Conservation (phyloP, 2,888 invertebrate genomes). For the Bombylius discolor region DNA sequence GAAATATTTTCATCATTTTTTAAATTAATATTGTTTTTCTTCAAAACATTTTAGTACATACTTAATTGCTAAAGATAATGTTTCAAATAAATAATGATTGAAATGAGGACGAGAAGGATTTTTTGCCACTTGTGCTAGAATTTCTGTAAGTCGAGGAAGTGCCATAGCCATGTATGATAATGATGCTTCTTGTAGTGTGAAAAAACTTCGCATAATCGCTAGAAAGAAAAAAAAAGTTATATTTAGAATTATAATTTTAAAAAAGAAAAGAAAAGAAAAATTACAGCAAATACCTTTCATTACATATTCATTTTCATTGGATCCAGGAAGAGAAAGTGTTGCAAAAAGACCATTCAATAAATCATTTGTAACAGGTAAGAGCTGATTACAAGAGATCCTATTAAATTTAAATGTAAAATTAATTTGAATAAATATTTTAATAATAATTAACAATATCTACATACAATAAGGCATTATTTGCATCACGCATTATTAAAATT, state of each 20-base stretch:
- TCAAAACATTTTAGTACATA: conserved; percentile 33
- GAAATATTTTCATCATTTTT: conserved; percentile 10
- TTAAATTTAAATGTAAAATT: neutral
- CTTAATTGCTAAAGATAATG: conserved; percentile 78
- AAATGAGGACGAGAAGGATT: conserved; percentile 96
- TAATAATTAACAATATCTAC: conserved; percentile 18
- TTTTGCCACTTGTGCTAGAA: conserved; percentile 69
- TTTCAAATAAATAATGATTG: conserved; percentile 97
- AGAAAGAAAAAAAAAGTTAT: neutral
- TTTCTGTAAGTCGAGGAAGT: conserved; percentile 71
- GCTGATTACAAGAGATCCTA: conserved; percentile 46
- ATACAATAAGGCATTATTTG: conserved; percentile 44
- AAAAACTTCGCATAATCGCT: conserved; percentile 82
- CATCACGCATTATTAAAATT: conserved; percentile 60
- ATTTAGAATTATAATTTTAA: conserved; percentile 32
- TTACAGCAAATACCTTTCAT: conserved; percentile 57
- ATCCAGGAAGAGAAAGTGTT: conserved; percentile 56
- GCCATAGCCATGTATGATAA: conserved; percentile 69
- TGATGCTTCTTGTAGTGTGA: conserved; percentile 64
- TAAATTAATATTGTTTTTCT: neutral
- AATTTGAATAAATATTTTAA: neutral
- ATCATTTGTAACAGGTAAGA: conserved; percentile 53
- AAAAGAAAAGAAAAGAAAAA: conserved; percentile 4
- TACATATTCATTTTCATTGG: conserved; percentile 90
- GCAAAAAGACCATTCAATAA: conserved; percentile 65